Conservation (phyloP, 2,888 invertebrate species). For the Drosophila antonietae region DNA sequence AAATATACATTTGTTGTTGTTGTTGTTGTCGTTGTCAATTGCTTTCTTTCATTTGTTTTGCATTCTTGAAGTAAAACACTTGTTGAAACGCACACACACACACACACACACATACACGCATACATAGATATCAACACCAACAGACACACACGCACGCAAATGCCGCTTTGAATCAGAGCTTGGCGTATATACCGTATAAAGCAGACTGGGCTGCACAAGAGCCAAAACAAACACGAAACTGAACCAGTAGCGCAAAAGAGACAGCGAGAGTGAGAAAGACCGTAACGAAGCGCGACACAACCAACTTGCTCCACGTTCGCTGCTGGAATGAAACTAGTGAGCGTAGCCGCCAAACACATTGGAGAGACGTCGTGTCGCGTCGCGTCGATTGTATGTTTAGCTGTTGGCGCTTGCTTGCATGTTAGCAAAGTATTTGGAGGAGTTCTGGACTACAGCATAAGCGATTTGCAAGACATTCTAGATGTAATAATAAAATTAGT, state of each 20-base stretch:
- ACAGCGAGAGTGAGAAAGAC: constrained; percentile 20
- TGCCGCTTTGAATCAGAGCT: constrained; percentile 46
- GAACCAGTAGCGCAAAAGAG: constrained; percentile 20
- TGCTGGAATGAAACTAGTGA: constrained; percentile 54
- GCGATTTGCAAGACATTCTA: constrained; percentile 3
- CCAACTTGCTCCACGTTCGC: constrained; percentile 57
- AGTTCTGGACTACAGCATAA: constrained; percentile 3
- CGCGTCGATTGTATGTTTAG: not conserved
- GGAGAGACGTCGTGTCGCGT: constrained; percentile 12
- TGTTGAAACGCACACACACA: constrained; percentile 41
- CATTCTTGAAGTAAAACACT: constrained; percentile 56
- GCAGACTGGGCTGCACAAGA: constrained; percentile 41
- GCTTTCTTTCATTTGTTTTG: constrained; percentile 45
- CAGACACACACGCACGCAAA: constrained; percentile 18
- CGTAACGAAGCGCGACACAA: constrained; percentile 46
- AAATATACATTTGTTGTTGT: constrained; percentile 4
- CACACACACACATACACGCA: constrained; percentile 12
- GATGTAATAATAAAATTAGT: constrained; percentile 4
- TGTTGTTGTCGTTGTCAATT: constrained; percentile 14
- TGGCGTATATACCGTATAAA: constrained; percentile 41
- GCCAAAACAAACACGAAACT: constrained; percentile 48
- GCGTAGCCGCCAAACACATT: constrained; percentile 13
- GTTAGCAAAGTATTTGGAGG: constrained; percentile 6
- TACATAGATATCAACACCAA: not conserved
- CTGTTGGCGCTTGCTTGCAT: constrained; percentile 21